These are phyloP conservation scores for Actinernus sp. DNA, from an alignment of 92 coral and sea anemone genomes.

Conservation along the genomic window DNA sequence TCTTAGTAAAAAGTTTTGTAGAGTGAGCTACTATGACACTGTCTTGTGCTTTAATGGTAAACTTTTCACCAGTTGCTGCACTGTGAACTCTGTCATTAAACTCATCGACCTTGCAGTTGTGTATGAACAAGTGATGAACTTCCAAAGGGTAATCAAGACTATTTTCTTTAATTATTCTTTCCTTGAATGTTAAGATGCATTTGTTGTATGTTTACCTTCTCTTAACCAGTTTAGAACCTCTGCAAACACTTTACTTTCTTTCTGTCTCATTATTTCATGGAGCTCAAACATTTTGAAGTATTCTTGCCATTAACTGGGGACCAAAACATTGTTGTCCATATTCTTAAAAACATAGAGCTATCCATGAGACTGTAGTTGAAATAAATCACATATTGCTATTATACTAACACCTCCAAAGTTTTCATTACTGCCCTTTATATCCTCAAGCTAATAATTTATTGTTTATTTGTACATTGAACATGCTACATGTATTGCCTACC, in stretches of 20 bases:
- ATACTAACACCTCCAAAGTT: slow-evolving; percentile 61
- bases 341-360: neutral
- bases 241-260: slow-evolving; percentile 50
- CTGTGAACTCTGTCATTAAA: slow-evolving; percentile 52
- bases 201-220: slow-evolving; percentile 53
- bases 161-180: slow-evolving; percentile 21
- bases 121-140: slow-evolving; percentile 49
- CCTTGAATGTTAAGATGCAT: slow-evolving; percentile 47
- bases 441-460: too few species aligned
- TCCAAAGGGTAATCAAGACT: slow-evolving; percentile 24
- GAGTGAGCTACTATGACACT: slow-evolving; percentile 64
- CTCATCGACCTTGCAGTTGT: slow-evolving; percentile 39
- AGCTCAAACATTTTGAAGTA: slow-evolving; percentile 58
- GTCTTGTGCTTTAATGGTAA: slow-evolving; percentile 39
- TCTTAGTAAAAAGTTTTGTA: too few species aligned
- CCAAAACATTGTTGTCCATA: slow-evolving; percentile 32
- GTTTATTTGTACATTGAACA: slow-evolving; percentile 23
- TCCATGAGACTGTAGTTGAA: slow-evolving; percentile 45
- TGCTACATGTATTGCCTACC: slow-evolving; percentile 58
- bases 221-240: slow-evolving; percentile 51
- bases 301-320: slow-evolving; percentile 63
- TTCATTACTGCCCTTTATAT: too few species aligned
- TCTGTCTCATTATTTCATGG: slow-evolving; percentile 61
- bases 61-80: slow-evolving; percentile 38
- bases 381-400: slow-evolving; percentile 65